These are phyloP conservation scores for Podocnemis expansa DNA, from an alignment of 2,113 vertebrate species.

Conservation along the genomic window DNA sequence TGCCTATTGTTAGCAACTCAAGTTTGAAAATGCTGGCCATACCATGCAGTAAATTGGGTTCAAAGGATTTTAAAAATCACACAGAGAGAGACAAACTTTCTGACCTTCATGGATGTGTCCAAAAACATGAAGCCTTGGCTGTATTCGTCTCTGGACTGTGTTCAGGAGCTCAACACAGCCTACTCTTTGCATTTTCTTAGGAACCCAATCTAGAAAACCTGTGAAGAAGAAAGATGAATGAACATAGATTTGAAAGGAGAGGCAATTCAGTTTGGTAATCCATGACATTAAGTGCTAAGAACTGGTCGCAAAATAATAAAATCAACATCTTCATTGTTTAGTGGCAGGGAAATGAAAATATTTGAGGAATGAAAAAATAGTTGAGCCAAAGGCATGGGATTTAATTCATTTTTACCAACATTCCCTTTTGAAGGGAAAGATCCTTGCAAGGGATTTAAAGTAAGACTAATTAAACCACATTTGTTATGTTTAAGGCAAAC, in stretches of 20 bases:
- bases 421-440: neutral
- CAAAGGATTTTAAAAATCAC: neutral
- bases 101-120: constrained; percentile 98
- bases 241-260: constrained; percentile 15
- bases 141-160: constrained; percentile 93
- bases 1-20: neutral
- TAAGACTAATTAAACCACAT: neutral
- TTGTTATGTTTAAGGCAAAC: neutral
- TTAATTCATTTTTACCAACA: neutral
- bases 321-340: neutral
- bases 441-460: neutral
- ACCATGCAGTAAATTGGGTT: neutral
- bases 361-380: neutral
- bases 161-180: constrained; percentile 96
- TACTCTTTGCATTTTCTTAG: constrained; percentile 96
- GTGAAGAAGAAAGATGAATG: neutral
- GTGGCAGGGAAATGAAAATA: neutral
- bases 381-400: neutral
- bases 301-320: neutral
- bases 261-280: neutral
- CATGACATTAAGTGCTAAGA: neutral
- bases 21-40: neutral
- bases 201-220: constrained; percentile 98
- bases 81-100: neutral
- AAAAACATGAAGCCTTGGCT: constrained; percentile 94